Percentiles rank a stretch among this genome's conserved stretches.
Evolutionary conservation across 2,888 invertebrate genomes (phyloP).

Genomic region (Brachylomia viminalis): DNA sequence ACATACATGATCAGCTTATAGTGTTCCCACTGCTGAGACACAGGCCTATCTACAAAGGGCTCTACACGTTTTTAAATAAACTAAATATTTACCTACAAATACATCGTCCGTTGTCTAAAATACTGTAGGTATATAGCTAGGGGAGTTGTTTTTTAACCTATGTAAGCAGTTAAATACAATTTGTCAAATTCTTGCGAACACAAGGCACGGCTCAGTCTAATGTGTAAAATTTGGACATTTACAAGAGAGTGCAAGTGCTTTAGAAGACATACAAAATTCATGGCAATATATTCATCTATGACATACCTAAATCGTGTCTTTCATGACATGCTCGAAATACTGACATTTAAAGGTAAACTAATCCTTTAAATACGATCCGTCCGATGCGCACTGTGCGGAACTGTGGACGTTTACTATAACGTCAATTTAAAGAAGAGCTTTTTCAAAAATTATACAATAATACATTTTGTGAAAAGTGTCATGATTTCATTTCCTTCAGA

Average conservation of each 20-base stretch:
- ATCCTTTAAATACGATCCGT: too few relatives aligned
- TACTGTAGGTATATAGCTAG: not conserved
- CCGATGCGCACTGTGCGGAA: too few relatives aligned
- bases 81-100: slow-evolving; percentile 17
- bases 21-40: too few relatives aligned
- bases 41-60: too few relatives aligned
- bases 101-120: slow-evolving; percentile 24
- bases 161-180: slow-evolving; percentile 16
- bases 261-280: not conserved
- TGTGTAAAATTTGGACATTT: slow-evolving; percentile 11
- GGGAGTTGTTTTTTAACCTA: not conserved
- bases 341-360: slow-evolving; percentile 2
- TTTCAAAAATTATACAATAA: slow-evolving; percentile 45
- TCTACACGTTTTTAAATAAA: not conserved
- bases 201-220: slow-evolving; percentile 56
- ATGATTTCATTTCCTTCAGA: slow-evolving; percentile 58
- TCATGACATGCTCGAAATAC: slow-evolving; percentile 12
- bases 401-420: too few relatives aligned
- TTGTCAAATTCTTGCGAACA: slow-evolving; percentile 23
- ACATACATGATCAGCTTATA: too few relatives aligned
- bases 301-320: not conserved
- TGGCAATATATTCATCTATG: not conserved
- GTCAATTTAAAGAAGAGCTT: slow-evolving; percentile 3
- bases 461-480: slow-evolving; percentile 53
- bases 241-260: slow-evolving; percentile 1